Percentiles rank a stretch among this genome's conserved stretches.
Evolutionary conservation across 2,888 invertebrate species (phyloP).

Genomic region (Steinernema hermaphroditum): DNA sequence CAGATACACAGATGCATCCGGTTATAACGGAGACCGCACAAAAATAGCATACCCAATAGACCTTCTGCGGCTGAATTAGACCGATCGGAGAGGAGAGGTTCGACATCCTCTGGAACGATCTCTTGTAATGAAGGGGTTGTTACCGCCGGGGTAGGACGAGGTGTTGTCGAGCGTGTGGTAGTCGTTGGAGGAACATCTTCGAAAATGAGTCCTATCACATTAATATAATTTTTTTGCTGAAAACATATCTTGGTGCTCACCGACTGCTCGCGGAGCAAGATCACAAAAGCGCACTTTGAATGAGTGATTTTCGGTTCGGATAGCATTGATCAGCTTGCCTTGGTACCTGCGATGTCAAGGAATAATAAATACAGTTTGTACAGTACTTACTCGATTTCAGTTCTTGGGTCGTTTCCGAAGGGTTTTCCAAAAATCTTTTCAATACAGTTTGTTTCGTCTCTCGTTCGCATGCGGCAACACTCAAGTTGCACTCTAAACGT

Average conservation of each 20-base stretch:
- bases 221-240: conserved; percentile 11
- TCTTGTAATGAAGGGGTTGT: conserved; percentile 13
- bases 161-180: conserved; percentile 9
- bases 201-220: conserved; percentile 33
- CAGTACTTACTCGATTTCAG: conserved; percentile 55
- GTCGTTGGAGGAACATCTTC: conserved; percentile 31
- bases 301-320: conserved; percentile 51
- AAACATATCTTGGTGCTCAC: conserved; percentile 45
- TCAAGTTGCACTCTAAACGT: conserved; percentile 62
- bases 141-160: neutral
- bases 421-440: conserved; percentile 61
- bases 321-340: conserved; percentile 61
- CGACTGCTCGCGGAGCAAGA: conserved; percentile 57
- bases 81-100: neutral
- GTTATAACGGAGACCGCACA: too few relatives aligned
- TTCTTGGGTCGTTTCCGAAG: conserved; percentile 55
- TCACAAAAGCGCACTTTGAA: conserved; percentile 64
- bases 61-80: neutral
- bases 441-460: conserved; percentile 60
- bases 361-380: neutral
- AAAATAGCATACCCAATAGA: neutral
- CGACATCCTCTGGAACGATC: neutral
- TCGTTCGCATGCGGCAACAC: conserved; percentile 62
- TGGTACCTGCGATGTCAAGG: conserved; percentile 52
- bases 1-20: too few relatives aligned